Base-by-base conservation (phyloP, 2,113 vertebrate species). In the Hypocryptadius cinnamomeus region DNA sequence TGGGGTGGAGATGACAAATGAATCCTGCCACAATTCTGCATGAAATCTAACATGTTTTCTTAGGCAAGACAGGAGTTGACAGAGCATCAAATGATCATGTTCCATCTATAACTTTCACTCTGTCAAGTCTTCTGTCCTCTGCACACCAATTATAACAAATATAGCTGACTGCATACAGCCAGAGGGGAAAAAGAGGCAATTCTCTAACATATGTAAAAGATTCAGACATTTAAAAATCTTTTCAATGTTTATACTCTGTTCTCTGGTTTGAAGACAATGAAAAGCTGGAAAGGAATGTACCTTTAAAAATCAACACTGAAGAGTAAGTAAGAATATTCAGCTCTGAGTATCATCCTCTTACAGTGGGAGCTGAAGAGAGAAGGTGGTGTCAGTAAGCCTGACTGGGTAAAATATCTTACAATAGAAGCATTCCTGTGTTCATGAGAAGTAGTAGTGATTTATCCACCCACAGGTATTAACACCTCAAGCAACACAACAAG, bases 61-160 rank as follows among this genome's bases (percentile, higher is more conserved):
- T 95, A 86, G 77, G 47, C 2, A 0, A 96, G 94, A 93, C 93
- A 76, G 87, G 83, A 96, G 92, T 65, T 95, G 95, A 95, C 95
- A 95, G 93, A 95, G 90, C 94, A 84, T 93, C 93, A 94, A 95
- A 94, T 78, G 82, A 88, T 96, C 90, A 13, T 61, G 65, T 92
- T 95, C 76, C 79, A 79, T 95, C 87, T 93, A 56, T 90, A 95
- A 87, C 92, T 92, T 95, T 95, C 93, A 94, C 83, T 94, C 93
- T 95, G 92, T 95, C 93, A 93, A 90, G 57, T 88, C 76, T 88
- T 94, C 90, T 84, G 65, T 96, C 87, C 76, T 86, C 85, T 93
- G 88, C 65, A 90, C 1, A 22, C 48, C 79, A 95, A 88, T 93
- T 95, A 96, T 48, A 93, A 94, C 89, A 90, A 95, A 90, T 81